These are phyloP conservation scores for Maconellicoccus hirsutus DNA, from an alignment of 1,140 invertebrate genomes.

Conservation along the genomic window DNA sequence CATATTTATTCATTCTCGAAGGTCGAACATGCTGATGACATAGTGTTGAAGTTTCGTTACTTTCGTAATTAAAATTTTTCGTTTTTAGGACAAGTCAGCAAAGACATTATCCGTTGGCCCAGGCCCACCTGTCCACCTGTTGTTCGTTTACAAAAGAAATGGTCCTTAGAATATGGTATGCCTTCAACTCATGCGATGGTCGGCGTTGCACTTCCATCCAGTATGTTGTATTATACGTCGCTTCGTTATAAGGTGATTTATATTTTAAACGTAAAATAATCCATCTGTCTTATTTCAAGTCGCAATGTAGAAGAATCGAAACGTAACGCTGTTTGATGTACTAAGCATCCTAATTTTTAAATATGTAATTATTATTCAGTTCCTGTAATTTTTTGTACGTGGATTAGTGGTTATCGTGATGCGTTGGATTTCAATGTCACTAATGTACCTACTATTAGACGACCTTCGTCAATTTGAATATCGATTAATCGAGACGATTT, in stretches of 20 bases:
- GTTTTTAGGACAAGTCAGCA: constrained; percentile 63
- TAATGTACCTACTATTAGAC: no score
- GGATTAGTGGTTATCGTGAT: no score
- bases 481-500: no score
- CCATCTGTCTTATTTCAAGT: no score
- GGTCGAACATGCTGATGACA: background rate
- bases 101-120: constrained; percentile 76
- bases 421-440: no score
- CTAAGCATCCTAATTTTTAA: no score
- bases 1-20: background rate
- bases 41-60: background rate
- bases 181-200: constrained; percentile 90
- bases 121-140: constrained; percentile 70
- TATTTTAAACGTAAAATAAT: no score
- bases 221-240: constrained; percentile 64
- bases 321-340: no score
- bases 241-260: constrained; percentile 52
- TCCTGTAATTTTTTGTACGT: no score
- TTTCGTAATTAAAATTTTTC: constrained; percentile 21
- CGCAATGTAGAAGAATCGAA: no score
- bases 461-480: no score
- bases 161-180: constrained; percentile 83
- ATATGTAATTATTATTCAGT: no score
- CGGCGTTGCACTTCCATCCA: constrained; percentile 71
- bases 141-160: constrained; percentile 68